A percentile compares a stretch with the other conserved stretches of the same genome.
phyloP scores from a whole-genome alignment of 2,888 invertebrate genomes.

The Helicoverpa assulta region DNA sequence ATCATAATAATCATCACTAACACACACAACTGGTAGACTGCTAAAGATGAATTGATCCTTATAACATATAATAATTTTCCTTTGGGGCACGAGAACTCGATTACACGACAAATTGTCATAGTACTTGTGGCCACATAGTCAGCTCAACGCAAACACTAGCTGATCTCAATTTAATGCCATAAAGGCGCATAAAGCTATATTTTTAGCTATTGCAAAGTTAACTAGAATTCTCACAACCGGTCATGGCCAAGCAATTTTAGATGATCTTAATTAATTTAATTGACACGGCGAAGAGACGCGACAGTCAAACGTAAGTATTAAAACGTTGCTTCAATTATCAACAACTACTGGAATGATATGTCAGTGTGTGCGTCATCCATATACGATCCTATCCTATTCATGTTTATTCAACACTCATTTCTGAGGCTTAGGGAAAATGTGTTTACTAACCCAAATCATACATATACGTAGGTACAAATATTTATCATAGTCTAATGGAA shows the following conservation, averaged over 20 bases:
- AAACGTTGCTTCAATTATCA: neutral
- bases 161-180: neutral
- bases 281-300: slow-evolving; percentile 22
- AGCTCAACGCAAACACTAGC: too few relatives aligned
- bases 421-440: neutral
- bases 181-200: neutral
- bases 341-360: neutral
- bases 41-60: too few relatives aligned
- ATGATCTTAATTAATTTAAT: slow-evolving; percentile 45
- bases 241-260: slow-evolving; percentile 38
- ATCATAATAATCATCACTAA: too few relatives aligned
- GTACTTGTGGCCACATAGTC: too few relatives aligned
- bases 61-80: too few relatives aligned
- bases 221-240: slow-evolving; percentile 21
- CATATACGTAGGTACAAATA: too few relatives aligned
- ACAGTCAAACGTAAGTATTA: neutral
- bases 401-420: neutral
- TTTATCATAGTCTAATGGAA: too few relatives aligned
- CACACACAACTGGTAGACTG: too few relatives aligned
- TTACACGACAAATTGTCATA: too few relatives aligned
- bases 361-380: neutral
- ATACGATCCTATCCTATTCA: neutral
- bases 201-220: neutral
- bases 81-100: too few relatives aligned
- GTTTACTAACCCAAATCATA: neutral